Evolutionary conservation across 2,113 vertebrate species (phyloP).

Genomic region (Rhea americana): DNA sequence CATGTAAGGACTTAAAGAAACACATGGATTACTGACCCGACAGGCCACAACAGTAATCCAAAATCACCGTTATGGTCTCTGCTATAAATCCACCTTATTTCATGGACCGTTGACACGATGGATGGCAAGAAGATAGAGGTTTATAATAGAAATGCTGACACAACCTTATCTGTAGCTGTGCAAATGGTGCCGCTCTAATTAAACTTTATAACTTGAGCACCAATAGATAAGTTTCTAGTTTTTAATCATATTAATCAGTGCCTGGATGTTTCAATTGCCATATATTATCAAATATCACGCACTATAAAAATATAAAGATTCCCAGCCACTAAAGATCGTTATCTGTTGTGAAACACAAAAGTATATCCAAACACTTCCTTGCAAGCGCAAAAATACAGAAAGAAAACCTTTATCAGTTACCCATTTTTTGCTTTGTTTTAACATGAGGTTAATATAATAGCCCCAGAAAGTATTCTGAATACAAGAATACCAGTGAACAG

Average conservation of each 20-base stretch:
- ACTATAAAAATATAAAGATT: constrained; percentile 51
- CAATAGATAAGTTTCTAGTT: constrained; percentile 62
- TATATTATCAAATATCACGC: constrained; percentile 43
- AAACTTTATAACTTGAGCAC: constrained; percentile 62
- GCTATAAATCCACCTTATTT: constrained; percentile 20
- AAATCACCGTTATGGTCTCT: neutral
- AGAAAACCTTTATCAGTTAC: constrained; percentile 11
- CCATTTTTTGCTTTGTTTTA: neutral
- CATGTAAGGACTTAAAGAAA: neutral
- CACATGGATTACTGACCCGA: neutral
- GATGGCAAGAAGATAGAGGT: constrained; percentile 24
- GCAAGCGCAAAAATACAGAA: constrained; percentile 16
- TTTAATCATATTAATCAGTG: constrained; percentile 69
- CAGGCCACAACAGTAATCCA: neutral
- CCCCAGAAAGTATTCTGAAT: neutral
- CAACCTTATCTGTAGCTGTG: constrained; percentile 49
- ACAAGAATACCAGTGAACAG: constrained; percentile 8
- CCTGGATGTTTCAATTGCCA: constrained; percentile 48
- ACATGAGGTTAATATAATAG: neutral
- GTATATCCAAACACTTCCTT: constrained; percentile 37
- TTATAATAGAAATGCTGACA: constrained; percentile 72
- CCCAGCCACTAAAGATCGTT: constrained; percentile 20
- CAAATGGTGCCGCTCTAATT: constrained; percentile 65
- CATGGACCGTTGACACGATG: neutral
- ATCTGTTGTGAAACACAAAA: constrained; percentile 53